These are phyloP conservation scores for Enteromius mattozi DNA, from an alignment of 2,797 vertebrate genomes.

Conservation along the genomic window DNA sequence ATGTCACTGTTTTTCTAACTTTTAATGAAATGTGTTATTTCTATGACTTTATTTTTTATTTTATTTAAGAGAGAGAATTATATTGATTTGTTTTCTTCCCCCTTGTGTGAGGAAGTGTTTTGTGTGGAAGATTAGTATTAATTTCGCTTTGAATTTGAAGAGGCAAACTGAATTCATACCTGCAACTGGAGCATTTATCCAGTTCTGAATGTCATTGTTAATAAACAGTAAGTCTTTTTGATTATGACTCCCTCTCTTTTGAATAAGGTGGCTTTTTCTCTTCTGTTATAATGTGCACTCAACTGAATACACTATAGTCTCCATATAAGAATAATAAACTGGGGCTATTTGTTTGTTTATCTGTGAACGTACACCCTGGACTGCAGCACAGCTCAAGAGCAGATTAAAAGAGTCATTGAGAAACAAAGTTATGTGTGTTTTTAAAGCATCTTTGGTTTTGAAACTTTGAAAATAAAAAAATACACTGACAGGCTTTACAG, in stretches of 20 bases:
- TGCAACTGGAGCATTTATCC: background rate
- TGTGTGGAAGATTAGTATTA: background rate
- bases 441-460: constrained; percentile 49
- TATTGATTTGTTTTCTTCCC: background rate
- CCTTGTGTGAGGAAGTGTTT: background rate
- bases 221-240: constrained; percentile 25
- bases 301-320: constrained; percentile 2
- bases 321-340: background rate
- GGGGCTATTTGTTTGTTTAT: background rate
- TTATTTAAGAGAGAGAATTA: background rate
- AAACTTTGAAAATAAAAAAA: constrained; percentile 9
- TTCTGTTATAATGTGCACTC: constrained; percentile 9
- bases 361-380: background rate
- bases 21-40: background rate
- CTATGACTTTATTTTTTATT: background rate
- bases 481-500: background rate
- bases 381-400: background rate
- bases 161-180: background rate
- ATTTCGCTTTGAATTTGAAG: background rate
- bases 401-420: constrained; percentile 5
- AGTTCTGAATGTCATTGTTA: constrained; percentile 16
- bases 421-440: constrained; percentile 28
- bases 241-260: constrained; percentile 43
- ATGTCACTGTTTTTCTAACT: constrained; percentile 4
- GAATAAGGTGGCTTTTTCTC: constrained; percentile 19